Conservation (phyloP, 2,888 invertebrate genomes). For the Brenthis ino region DNA sequence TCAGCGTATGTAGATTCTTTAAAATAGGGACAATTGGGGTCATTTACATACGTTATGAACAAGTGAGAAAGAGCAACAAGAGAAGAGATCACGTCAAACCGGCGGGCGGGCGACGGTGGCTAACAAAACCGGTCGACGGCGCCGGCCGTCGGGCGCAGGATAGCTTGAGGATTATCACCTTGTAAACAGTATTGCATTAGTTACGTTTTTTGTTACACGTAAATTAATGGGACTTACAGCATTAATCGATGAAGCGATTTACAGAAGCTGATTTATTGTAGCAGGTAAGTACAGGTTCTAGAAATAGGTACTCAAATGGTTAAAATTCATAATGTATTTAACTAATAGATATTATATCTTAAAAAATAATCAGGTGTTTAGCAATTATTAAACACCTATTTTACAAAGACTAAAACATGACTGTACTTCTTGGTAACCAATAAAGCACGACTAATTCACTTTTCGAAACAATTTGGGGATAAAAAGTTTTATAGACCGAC, state of each 20-base stretch:
- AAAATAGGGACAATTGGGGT: slow-evolving; percentile 62
- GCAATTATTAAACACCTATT: slow-evolving; percentile 10
- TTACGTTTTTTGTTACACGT: slow-evolving; percentile 43
- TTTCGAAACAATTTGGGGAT: slow-evolving; percentile 61
- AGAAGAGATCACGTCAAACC: slow-evolving; percentile 79
- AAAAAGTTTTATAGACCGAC: slow-evolving; percentile 63
- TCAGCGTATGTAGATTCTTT: slow-evolving; percentile 19
- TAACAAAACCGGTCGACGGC: slow-evolving; percentile 78
- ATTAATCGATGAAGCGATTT: slow-evolving; percentile 20
- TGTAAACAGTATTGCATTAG: slow-evolving; percentile 78
- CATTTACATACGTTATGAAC: slow-evolving; percentile 74
- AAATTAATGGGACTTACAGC: slow-evolving; percentile 32
- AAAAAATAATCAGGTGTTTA: too few relatives aligned
- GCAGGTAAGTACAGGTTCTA: slow-evolving; percentile 6
- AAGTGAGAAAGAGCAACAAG: slow-evolving; percentile 71
- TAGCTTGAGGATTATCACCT: slow-evolving; percentile 67
- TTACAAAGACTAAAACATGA: slow-evolving; percentile 17
- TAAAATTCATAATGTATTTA: too few relatives aligned
- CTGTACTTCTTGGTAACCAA: slow-evolving; percentile 29
- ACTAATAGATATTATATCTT: too few relatives aligned
- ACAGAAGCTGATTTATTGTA: slow-evolving; percentile 14
- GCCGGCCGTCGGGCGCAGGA: slow-evolving; percentile 67
- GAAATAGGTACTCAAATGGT: background rate
- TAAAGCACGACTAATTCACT: slow-evolving; percentile 45
- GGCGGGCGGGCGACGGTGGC: slow-evolving; percentile 72